These are phyloP conservation scores for Paelopatides confundens DNA, from an alignment of 53 echinoderm and acorn worm species.

Conservation along the genomic window DNA sequence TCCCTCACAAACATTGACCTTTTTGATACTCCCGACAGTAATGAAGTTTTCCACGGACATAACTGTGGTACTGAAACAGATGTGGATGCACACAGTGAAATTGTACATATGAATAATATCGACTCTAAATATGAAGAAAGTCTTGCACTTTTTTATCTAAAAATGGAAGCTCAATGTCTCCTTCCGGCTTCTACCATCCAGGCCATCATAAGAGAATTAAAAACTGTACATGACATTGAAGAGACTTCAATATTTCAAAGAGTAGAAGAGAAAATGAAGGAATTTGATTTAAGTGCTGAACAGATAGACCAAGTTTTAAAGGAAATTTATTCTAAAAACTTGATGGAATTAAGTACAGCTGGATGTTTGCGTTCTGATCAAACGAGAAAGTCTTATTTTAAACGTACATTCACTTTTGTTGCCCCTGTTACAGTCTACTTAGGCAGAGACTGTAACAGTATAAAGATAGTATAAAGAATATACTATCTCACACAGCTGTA, in stretches of 20 bases:
- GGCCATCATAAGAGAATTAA: constrained; percentile 42
- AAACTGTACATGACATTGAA: constrained; percentile 31
- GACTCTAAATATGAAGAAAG: not conserved
- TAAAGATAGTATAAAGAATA: constrained; percentile 42
- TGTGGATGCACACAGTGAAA: no score
- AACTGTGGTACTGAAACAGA: no score
- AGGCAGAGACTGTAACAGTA: constrained; percentile 19
- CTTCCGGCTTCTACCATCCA: constrained; percentile 46
- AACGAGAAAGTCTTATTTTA: constrained; percentile 46
- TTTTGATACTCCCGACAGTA: no score
- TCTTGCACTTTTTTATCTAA: constrained; percentile 40
- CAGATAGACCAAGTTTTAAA: no score
- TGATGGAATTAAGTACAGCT: constrained; percentile 21
- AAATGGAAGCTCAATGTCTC: constrained; percentile 42
- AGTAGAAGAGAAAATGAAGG: constrained; percentile 10
- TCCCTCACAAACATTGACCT: no score
- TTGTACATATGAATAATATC: no score
- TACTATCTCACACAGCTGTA: constrained; percentile 15
- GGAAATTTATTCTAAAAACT: not conserved
- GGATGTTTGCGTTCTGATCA: constrained; percentile 30
- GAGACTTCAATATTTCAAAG: constrained; percentile 2
- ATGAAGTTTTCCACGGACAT: no score
- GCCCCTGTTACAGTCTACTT: constrained; percentile 39
- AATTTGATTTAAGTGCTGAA: not conserved
- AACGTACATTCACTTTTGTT: constrained; percentile 22